Conservation (phyloP, 2,113 vertebrate genomes). For the Amblyornis subalaris region DNA sequence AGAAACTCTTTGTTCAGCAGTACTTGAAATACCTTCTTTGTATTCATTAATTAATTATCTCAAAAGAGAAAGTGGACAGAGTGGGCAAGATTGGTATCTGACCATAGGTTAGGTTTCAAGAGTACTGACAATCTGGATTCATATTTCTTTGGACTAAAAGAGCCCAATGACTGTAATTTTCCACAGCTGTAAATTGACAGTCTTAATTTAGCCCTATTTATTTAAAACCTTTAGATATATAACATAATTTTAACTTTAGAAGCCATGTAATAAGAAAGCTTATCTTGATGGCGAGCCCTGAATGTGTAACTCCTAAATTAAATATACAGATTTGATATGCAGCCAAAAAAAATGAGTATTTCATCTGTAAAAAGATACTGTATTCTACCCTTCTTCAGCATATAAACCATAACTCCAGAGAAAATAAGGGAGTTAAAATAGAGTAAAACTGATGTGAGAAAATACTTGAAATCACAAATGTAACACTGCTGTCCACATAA, state of each 20-base stretch:
- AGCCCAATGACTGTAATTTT: background rate
- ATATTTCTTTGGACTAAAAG: background rate
- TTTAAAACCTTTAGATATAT: background rate
- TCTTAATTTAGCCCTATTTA: background rate
- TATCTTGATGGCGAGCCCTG: background rate
- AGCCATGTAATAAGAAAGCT: background rate
- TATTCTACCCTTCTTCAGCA: background rate
- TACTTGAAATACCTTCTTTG: background rate
- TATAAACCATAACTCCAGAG: background rate
- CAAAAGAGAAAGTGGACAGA: background rate
- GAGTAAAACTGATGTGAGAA: background rate
- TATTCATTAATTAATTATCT: background rate
- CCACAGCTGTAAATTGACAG: background rate
- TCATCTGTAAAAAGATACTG: background rate
- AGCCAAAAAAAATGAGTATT: background rate
- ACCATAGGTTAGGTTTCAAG: background rate
- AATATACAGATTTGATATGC: background rate
- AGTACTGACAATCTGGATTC: background rate
- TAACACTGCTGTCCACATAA: background rate
- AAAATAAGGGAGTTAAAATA: background rate
- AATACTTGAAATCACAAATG: background rate
- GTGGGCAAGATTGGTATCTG: background rate
- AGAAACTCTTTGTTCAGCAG: background rate
- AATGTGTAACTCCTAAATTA: background rate
- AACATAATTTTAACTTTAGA: background rate